Base-by-base conservation (phyloP, 2,888 invertebrate genomes). In the Eumacrocentrus americanus region DNA sequence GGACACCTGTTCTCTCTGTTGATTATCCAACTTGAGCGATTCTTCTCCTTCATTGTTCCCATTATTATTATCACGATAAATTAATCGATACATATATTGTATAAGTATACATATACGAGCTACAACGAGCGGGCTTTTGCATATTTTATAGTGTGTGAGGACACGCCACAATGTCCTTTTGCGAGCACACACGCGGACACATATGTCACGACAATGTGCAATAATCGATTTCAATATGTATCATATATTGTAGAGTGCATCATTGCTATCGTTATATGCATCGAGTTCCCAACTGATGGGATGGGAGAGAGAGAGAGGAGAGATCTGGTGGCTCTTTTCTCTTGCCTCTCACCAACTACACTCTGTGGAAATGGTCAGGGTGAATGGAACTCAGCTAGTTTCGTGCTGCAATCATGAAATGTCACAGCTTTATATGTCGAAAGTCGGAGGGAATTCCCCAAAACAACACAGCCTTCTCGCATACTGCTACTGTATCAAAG, bases 381-480 rank as follows among this genome's bases (percentile, higher is more conserved):
- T 48, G 40, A 23, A 34, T 50, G 40, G 14, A 50, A 38, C 42
- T 18, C 20, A 14, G 57, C 38, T 50, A 38, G 42, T 38, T 50
- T 57, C 48, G 18, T 35, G n/a, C 29, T 37, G 50, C 42, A 58
- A 58, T 58, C 50, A 42, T 16, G 34, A 58, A 58, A 58, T 58
- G 50, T 58, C 57, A 58, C 57, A 50, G 40, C 25, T 40, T 58
- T 29, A 48, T 56, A 48, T n/a, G n/a, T n/a, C 48, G 47, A 48
- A 38, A 56, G 56, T 48, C 47, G 38, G 25, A 38, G 18, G 42
- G 34, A 40, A 50, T 50, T 34, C 46, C 34, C 57, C 14, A 51
- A 58, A 58, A 50, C 16, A 47, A 40, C 38, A 48, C n/a, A n/a
- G n/a, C n/a, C n/a, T n/a, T n/a, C n/a, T n/a, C n/a, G n/a, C n/a